Evolutionary conservation across 2,113 vertebrate species (phyloP).

Genomic region (Sorex fumeus): DNA sequence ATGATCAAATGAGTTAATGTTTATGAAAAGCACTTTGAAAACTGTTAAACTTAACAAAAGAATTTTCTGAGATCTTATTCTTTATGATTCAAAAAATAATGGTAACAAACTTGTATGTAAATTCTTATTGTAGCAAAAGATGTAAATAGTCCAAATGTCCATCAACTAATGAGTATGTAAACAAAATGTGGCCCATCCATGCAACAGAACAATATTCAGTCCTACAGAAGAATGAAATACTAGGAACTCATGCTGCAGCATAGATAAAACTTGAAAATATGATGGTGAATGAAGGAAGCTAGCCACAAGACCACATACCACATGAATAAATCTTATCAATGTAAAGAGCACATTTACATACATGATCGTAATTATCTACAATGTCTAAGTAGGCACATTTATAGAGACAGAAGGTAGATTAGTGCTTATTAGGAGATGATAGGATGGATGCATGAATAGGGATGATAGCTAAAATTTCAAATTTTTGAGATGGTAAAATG

Average conservation of each 20-base stretch:
- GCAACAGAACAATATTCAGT: not conserved
- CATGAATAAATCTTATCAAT: not conserved
- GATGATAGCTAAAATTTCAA: not conserved
- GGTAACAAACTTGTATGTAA: not conserved
- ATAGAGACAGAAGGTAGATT: not conserved
- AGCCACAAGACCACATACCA: not conserved
- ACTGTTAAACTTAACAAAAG: not conserved
- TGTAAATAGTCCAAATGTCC: not conserved
- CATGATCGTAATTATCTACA: not conserved
- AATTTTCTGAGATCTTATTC: not conserved
- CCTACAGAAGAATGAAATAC: not conserved
- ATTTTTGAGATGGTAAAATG: not conserved
- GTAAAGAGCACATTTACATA: not conserved
- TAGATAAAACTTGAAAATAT: not conserved
- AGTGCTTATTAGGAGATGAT: not conserved
- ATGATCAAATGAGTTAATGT: not conserved
- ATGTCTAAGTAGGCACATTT: not conserved
- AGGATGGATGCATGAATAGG: not conserved
- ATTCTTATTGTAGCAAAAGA: not conserved
- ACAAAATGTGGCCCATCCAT: not conserved
- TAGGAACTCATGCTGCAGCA: not conserved
- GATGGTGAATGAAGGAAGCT: not conserved
- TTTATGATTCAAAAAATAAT: slow-evolving; percentile 50
- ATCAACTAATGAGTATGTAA: not conserved
- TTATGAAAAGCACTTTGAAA: not conserved